Evolutionary conservation across 2,113 vertebrate genomes (phyloP), one percentile per base, ranked within the genome.

Genomic region (Lonchura striata): DNA sequence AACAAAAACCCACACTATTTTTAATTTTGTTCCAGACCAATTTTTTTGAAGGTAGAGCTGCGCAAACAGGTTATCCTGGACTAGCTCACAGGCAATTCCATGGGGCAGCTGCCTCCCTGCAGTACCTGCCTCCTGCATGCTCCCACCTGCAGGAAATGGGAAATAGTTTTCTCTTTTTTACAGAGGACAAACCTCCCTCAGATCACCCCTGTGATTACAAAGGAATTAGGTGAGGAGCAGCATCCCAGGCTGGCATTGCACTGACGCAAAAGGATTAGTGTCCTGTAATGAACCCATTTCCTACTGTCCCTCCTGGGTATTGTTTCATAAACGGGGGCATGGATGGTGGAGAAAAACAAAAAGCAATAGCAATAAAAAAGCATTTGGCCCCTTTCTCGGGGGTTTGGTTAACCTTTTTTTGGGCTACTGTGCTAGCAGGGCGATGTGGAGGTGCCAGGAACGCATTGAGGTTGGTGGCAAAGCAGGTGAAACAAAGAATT

Each of bases 71-170:
- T 82, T 92, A n/a, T 27, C 42, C 59, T 35, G 11, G 39, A 7
- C 10, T 21, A 20, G 65, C 64, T 96, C 52, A 37, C 54, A 14
- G 42, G 82, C 57, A 87, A 81, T 88, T 23, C 44, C 35, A 37
- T 0, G 0, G 4, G 41, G 47, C 65, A 91, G 84, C 84, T 96
- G 72, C 84, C 53, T 31, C 57, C 83, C 44, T 0, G 1, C 9
- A 1, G 35, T 76, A 37, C 83, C 82, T 72, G 76, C 56, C 66
- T 59, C 63, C 30, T 85, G 74, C 59, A 1, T 53, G 94, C 79
- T 82, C 85, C 31, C 21, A 82, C 88, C 82, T 90, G 86, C 86
- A 90, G 94, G 68, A 93, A 83, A 94, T 66, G 79, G 94, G 68
- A 96, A 95, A 92, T 88, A 83, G 42, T 72, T 95, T 88, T 80